Conservation (phyloP, 1,140 invertebrate genomes). For the Lutraria rhynchaena region DNA sequence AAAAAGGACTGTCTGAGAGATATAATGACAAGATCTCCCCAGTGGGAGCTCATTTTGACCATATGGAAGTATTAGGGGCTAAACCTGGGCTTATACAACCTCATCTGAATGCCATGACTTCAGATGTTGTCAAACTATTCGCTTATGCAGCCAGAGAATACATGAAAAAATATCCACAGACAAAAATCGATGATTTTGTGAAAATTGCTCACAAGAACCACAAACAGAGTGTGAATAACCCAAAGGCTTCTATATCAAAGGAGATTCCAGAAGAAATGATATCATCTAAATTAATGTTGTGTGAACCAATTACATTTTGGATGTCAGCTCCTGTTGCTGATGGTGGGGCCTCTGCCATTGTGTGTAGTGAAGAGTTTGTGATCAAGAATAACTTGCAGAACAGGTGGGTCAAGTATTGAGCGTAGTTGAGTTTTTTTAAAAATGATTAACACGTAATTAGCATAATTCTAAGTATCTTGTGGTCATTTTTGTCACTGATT, state of each 20-base stretch:
- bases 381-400: constrained; percentile 89
- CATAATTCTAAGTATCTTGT: background rate
- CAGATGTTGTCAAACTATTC: constrained; percentile 88
- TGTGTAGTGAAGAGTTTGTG: constrained; percentile 96
- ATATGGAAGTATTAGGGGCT: constrained; percentile 77
- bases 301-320: constrained; percentile 76
- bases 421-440: background rate
- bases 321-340: constrained; percentile 92
- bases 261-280: constrained; percentile 64
- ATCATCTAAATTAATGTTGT: constrained; percentile 67
- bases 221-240: constrained; percentile 97
- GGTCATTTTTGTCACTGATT: background rate
- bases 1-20: constrained; percentile 89
- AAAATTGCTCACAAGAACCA: constrained; percentile 99
- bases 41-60: constrained; percentile 74
- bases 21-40: constrained; percentile 77
- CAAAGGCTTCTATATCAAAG: constrained; percentile 84
- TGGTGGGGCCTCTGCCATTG: constrained; percentile 94
- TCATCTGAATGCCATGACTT: constrained; percentile 76
- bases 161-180: constrained; percentile 95
- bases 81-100: constrained; percentile 73
- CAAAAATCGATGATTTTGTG: constrained; percentile 94
- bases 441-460: background rate
- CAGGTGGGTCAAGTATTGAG: constrained; percentile 10
- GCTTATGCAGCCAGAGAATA: constrained; percentile 98